Evolutionary conservation across 2,797 vertebrate genomes (phyloP).

Genomic region (Propithecus perrieri): DNA sequence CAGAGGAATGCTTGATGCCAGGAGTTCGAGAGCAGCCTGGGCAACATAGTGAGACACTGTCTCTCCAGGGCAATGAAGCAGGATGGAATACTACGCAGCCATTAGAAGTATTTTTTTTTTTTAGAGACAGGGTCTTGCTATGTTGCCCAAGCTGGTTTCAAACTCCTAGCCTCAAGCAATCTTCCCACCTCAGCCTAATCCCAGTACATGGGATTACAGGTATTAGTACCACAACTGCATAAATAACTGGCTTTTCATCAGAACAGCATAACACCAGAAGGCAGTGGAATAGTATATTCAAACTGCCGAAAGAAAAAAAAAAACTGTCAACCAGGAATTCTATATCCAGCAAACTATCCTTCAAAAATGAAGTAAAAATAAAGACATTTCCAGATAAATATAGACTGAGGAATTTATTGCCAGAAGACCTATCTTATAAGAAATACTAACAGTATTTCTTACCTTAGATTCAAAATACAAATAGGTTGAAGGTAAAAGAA

Average conservation of each 20-base stretch:
- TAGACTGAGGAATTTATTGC: slow-evolving; percentile 1
- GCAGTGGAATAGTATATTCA: background rate
- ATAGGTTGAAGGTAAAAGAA: background rate
- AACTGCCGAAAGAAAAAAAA: slow-evolving; percentile 28
- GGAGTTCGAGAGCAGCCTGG: background rate
- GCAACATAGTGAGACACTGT: background rate
- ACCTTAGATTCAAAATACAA: background rate
- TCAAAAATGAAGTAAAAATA: slow-evolving; percentile 21
- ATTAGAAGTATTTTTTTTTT: background rate
- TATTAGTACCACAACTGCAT: background rate
- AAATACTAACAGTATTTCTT: background rate
- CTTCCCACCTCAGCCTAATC: background rate
- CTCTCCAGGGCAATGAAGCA: background rate
- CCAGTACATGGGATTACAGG: background rate
- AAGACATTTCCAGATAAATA: slow-evolving; percentile 2
- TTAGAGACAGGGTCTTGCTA: background rate
- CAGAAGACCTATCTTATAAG: background rate
- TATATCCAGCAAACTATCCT: slow-evolving; percentile 27
- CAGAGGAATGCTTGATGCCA: background rate
- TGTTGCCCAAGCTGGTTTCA: background rate
- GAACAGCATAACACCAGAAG: background rate
- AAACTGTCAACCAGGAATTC: slow-evolving; percentile 44
- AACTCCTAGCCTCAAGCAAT: background rate
- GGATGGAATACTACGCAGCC: background rate
- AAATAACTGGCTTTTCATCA: slow-evolving; percentile 30